Evolutionary conservation across 1,140 invertebrate genomes (phyloP), one percentile per base, ranked within the genome.

Genomic region (Lerema accius): DNA sequence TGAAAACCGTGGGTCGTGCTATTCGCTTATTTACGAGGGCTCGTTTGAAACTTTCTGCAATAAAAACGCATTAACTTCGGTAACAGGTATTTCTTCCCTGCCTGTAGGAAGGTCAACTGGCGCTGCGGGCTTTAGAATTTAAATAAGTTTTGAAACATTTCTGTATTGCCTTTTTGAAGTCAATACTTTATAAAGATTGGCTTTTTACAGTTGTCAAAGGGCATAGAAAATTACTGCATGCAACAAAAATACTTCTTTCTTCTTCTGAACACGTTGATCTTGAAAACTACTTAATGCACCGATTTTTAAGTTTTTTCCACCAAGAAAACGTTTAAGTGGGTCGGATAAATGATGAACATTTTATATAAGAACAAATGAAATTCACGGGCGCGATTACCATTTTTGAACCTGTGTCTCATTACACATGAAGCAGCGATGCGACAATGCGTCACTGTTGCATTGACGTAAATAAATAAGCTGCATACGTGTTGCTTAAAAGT

Each of bases 261-360:
- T n/a, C n/a, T n/a, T n/a, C n/a, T n/a, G n/a, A n/a, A n/a, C n/a
- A n/a, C n/a, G n/a, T n/a, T n/a, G n/a, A n/a, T n/a, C n/a, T n/a
- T n/a, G n/a, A n/a, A n/a, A n/a, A n/a, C n/a, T n/a, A n/a, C n/a
- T n/a, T 23, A 23, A 3, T 23, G 23, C 23, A 23, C 3, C 2
- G 23, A 23, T 56, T 37, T 35, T 58, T 37, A 3, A 58, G 7
- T n/a, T 39, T 39, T 10, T 62, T 56, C n/a, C 51, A 62, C 6
- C 58, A 56, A 16, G 61, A 62, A 32, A 66, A 53, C 10, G 63
- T n/a, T n/a, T n/a, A n/a, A n/a, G n/a, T n/a, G n/a, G n/a, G n/a
- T n/a, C n/a, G n/a, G n/a, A n/a, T n/a, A n/a, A n/a, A n/a, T n/a
- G n/a, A n/a, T n/a, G n/a, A n/a, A n/a, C n/a, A n/a, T n/a, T n/a